A percentile compares a stretch with the other conserved stretches of the same genome.
phyloP scores from a whole-genome alignment of 1,140 invertebrate genomes.

The Tetramorium alpestre region DNA sequence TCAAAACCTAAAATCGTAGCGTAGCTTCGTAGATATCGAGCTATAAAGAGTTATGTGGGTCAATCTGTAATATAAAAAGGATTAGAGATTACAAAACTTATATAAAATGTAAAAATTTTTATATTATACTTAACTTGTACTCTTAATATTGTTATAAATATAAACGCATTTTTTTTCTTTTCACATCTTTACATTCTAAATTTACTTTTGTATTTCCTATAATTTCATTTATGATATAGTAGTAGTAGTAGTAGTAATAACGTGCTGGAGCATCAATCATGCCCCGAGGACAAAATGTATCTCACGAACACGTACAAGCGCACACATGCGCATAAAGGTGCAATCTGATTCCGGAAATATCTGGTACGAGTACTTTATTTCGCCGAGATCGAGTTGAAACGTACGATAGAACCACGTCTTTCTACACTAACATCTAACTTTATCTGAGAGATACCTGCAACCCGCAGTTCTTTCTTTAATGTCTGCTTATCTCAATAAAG shows the following conservation, averaged over 20 bases:
- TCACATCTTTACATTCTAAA: constrained; percentile 3
- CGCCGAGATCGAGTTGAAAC: not conserved
- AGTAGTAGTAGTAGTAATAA: not conserved
- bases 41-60: no score
- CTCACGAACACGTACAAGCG: not conserved
- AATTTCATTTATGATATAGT: not conserved
- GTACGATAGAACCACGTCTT: not conserved
- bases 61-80: not conserved
- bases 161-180: not conserved
- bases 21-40: no score
- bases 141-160: not conserved
- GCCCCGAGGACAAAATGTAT: not conserved
- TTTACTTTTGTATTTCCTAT: not conserved
- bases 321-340: not conserved
- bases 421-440: not conserved
- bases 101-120: not conserved
- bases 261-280: not conserved
- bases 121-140: not conserved
- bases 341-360: not conserved
- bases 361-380: not conserved
- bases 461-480: not conserved
- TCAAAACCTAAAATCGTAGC: no score
- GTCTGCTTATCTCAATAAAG: not conserved
- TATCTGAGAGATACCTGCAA: not conserved
- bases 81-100: not conserved